A percentile compares a stretch with the other conserved stretches of the same genome.
Evolutionary conservation across 2,888 invertebrate genomes (phyloP).

Genomic region (Disparrhopalites patrizii): DNA sequence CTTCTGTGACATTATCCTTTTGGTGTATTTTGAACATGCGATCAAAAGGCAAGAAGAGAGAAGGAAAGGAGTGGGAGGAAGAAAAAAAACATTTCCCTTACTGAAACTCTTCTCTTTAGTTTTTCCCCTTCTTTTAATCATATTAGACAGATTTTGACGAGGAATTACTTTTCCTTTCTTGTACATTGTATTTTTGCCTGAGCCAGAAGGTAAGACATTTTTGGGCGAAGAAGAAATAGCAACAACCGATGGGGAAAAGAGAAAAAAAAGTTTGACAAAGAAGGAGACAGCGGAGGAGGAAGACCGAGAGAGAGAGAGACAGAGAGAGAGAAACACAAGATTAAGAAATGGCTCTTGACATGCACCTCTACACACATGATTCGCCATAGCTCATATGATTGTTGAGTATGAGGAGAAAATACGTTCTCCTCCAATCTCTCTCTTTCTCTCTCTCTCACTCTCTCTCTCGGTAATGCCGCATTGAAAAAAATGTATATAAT

Average conservation of each 20-base stretch:
- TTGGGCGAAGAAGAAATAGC: too few relatives aligned
- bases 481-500: neutral
- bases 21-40: neutral
- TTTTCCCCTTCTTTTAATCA: neutral
- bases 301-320: too few relatives aligned
- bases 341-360: neutral
- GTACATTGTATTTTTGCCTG: neutral
- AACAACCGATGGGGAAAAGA: too few relatives aligned
- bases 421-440: neutral
- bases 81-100: too few relatives aligned
- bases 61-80: too few relatives aligned
- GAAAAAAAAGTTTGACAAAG: too few relatives aligned
- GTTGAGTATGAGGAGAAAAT: neutral
- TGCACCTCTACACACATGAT: neutral
- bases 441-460: neutral
- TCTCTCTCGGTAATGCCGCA: neutral
- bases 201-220: too few relatives aligned
- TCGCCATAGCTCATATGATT: too few relatives aligned
- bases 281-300: too few relatives aligned
- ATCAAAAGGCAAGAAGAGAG: too few relatives aligned
- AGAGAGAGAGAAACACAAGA: neutral
- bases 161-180: slow-evolving; percentile 1
- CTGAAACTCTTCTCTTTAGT: too few relatives aligned
- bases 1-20: slow-evolving; percentile 1
- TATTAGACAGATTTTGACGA: too few relatives aligned